phyloP scores from a whole-genome alignment of 2,888 invertebrate species.

The Schizotus pectinicornis region DNA sequence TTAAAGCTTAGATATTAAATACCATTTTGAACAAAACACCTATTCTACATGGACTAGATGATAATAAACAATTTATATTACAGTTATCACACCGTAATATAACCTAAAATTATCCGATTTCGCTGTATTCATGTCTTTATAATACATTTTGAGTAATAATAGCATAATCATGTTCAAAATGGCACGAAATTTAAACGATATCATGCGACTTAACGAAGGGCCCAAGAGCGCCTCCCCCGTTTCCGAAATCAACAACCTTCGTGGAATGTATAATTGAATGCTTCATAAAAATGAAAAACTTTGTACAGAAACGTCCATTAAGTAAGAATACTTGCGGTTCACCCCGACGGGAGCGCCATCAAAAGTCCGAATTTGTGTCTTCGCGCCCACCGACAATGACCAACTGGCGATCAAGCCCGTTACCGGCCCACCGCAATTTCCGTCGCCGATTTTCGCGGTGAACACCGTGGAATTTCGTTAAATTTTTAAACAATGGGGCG shows the following conservation, averaged over 20 bases:
- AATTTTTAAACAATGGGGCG: too few species aligned
- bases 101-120: constrained; percentile 8
- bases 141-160: constrained; percentile 23
- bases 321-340: too few species aligned
- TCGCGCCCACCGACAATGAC: too few species aligned
- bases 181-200: constrained; percentile 25
- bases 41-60: constrained; percentile 50
- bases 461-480: too few species aligned
- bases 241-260: constrained; percentile 39
- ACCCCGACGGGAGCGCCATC: too few species aligned
- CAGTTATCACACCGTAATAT: constrained; percentile 20
- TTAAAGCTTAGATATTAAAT: constrained; percentile 32
- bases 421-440: too few species aligned
- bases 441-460: too few species aligned
- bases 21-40: constrained; percentile 46
- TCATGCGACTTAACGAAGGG: neutral
- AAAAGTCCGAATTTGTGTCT: too few species aligned
- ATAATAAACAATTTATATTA: constrained; percentile 29
- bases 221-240: constrained; percentile 3
- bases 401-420: too few species aligned
- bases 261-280: constrained; percentile 44
- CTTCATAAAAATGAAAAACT: constrained; percentile 45
- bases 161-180: constrained; percentile 39
- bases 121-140: constrained; percentile 6
- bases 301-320: constrained; percentile 42